Conservation (phyloP, 1,140 invertebrate genomes). For the Eupristina koningsbergeri region DNA sequence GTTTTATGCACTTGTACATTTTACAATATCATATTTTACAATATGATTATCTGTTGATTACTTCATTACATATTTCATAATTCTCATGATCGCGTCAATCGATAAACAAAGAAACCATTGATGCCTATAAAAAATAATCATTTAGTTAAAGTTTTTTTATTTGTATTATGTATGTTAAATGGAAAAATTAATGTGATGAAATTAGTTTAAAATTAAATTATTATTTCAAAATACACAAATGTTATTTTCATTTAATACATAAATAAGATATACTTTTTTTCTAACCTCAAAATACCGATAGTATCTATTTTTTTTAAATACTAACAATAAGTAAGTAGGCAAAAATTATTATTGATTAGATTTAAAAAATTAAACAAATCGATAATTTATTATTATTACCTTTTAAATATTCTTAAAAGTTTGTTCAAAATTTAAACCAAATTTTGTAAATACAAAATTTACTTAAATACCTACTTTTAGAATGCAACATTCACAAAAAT, state of each 20-base stretch:
- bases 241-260: not conserved
- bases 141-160: not conserved
- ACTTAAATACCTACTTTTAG: not conserved
- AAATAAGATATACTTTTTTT: not conserved
- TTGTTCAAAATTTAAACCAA: not conserved
- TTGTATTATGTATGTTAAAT: not conserved
- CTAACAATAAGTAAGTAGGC: not conserved
- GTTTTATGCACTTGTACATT: too few species aligned
- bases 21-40: too few species aligned
- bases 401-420: not conserved
- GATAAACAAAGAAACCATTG: not conserved
- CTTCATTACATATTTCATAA: not conserved
- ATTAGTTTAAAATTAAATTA: not conserved
- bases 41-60: not conserved
- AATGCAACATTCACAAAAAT: slow-evolving; percentile 13
- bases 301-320: not conserved
- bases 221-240: not conserved
- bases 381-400: not conserved
- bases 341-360: not conserved
- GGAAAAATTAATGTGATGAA: not conserved
- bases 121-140: not conserved
- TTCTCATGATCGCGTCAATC: not conserved
- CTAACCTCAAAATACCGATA: not conserved
- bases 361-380: too few species aligned
- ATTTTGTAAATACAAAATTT: not conserved